Base-by-base conservation (phyloP, 2,888 invertebrate genomes). In the Chymomyza fuscimana region DNA sequence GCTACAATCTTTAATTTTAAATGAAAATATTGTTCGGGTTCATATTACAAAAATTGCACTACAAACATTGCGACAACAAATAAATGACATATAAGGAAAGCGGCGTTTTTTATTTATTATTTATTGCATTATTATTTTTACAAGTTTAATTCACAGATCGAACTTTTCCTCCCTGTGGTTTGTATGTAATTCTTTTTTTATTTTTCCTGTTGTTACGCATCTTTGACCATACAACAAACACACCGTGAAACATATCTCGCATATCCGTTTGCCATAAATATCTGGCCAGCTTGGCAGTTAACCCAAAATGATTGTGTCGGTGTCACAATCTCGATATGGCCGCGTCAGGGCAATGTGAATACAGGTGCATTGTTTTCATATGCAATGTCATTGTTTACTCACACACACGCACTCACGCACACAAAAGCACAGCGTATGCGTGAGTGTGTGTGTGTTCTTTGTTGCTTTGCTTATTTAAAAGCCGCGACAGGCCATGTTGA, bases 391-490 rank as follows among this genome's bases (percentile, higher is more conserved):
- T 29, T 67, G 52, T 67, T 61, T 60, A 59, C 73, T 60, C 54
- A 59, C 67, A 36, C 16, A 59, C 59, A 58, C 62, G 64, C 22
- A 63, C 54, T 7, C 51, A 51, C 51, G 9, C 51, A 51, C 15
- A 16, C 51, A 51, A 5, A 7, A 32, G 9, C 32, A 7, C 7
- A 7, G 32, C 67, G 50, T 52, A 60, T 60, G 52, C 22, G 22
- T 62, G 6, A 60, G 58, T 63, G 60, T 71, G 36, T 36, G 54
- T 67, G 65, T 12, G 59, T 15, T 36, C 67, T 72, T 72, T 70
- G 70, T 59, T 60, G 69, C 68, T 81, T 83, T 71, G 72, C 65
- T 76, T 79, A 81, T 80, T 83, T 81, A 76, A 69, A 76, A 79
- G 76, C 77, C 72, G 79, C 79, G 69, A 72, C 71, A 73, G 71